Base-by-base conservation (phyloP, 2,797 vertebrate genomes). In the Anolis apletophallus region DNA sequence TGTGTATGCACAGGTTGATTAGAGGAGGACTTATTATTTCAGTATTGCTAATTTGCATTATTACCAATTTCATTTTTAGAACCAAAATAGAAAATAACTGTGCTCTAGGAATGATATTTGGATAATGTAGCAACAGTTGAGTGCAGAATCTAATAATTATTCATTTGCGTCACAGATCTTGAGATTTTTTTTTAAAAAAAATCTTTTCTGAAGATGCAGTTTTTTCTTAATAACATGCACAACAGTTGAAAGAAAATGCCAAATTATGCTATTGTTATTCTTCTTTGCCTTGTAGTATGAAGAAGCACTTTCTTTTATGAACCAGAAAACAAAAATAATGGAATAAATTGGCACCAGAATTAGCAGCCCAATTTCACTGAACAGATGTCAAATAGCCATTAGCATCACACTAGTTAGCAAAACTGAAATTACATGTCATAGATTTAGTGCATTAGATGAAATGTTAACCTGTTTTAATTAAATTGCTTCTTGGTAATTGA, bases 381-480 rank as follows among this genome's bases (percentile, higher is more conserved):
- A 90, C 92, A 94, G 93, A 90, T 94, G 94, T 91, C 93, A 94
- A 88, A 89, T 9, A 84, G 87, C 82, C 93, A 91, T 91, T 91
- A 94, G 90, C 88, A 71, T 77, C 13, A 87, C 92, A 91, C 64
- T 89, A 87, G 91, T 93, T 71, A 89, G 92, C 36, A 92, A 92
- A 64, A 92, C 86, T 90, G 84, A 91, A 93, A 93, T 93, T 88
- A 84, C 7, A 0, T 81, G 71, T 91, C 89, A 83, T 29, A 88
- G 88, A 57, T 90, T 93, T 93, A 89, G 87, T 87, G 92, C 83
- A 86, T 93, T 87, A 89, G 89, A 91, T 93, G 86, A 91, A 85
- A 88, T 59, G 13, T 90, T 93, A 94, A 94, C 94, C 93, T 95
- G 93, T 83, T 89, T 90, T 94, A 93, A 94, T 94, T 94, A 92